A percentile compares a stretch with the other conserved stretches of the same genome.
These are phyloP conservation scores for Larimichthys polyactis DNA, from an alignment of 2,113 vertebrate species.

Conservation along the genomic window DNA sequence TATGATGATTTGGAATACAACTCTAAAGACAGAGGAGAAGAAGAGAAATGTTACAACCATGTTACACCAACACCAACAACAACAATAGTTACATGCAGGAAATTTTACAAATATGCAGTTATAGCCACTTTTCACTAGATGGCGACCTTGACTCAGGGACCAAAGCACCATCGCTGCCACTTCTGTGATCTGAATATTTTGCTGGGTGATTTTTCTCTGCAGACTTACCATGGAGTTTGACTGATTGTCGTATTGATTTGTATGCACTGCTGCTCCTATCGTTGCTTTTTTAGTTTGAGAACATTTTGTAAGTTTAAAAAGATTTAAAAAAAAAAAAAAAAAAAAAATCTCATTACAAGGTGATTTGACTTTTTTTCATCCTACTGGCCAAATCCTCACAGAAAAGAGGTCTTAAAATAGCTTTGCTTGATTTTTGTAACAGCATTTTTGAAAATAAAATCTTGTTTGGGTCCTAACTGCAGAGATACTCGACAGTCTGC, in stretches of 20 bases:
- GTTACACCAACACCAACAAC: not conserved
- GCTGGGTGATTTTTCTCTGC: not conserved
- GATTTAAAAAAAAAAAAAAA: too few species aligned
- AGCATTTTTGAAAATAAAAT: not conserved
- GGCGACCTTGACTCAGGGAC: conserved; percentile 38
- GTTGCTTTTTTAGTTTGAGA: not conserved
- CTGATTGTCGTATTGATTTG: not conserved
- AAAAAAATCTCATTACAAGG: not conserved
- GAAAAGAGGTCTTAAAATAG: not conserved
- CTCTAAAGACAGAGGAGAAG: conserved; percentile 22
- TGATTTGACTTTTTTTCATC: not conserved
- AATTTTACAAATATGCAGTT: conserved; percentile 35
- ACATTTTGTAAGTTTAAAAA: not conserved
- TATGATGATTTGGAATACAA: not conserved
- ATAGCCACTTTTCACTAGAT: conserved; percentile 63
- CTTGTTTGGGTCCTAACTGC: not conserved
- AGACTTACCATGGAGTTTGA: not conserved
- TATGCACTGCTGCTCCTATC: not conserved
- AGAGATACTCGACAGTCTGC: not conserved
- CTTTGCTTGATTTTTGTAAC: not conserved
- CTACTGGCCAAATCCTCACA: not conserved
- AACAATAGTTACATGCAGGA: not conserved
- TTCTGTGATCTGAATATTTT: not conserved
- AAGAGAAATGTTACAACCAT: not conserved
- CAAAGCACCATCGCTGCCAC: too few species aligned